Evolutionary conservation across 2,797 vertebrate genomes (phyloP), one percentile per base, ranked within the genome.

Genomic region (Argentina silus): DNA sequence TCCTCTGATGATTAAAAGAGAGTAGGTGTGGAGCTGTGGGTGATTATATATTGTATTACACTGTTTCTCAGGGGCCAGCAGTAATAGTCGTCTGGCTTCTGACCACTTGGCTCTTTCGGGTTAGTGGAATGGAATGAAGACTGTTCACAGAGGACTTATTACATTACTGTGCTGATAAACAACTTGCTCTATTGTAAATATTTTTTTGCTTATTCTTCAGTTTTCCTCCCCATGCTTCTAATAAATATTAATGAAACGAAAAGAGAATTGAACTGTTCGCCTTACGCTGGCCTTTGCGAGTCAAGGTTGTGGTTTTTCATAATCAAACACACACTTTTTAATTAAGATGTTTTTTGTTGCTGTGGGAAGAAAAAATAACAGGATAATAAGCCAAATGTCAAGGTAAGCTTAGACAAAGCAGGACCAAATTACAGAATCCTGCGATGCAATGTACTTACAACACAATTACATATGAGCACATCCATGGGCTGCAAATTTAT

Each of bases 161-260:
- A 85, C 71, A 73, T 80, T 78, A 77, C 72, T 66, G 69, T 19
- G 59, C 62, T 74, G 70, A 83, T 80, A 79, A 85, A 81, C 79
- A 83, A 69, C 68, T 10, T 81, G 68, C 74, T 75, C 68, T 83
- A 74, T 71, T 66, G 50, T 63, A 82, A 81, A 77, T 83, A 83
- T 70, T 11, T 55, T 83, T 85, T 63, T 84, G 79, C 78, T 83
- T 79, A 74, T 77, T 74, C 69, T 57, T 78, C 62, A 75, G 55
- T 74, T 82, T 86, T 79, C 15, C 75, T 64, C 50, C 69, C 69
- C 64, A 50, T 59, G 21, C 72, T 73, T 74, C 72, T 83, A 74
- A 84, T 89, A 73, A 83, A 87, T 89, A 85, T 89, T 87, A 75
- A 89, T 87, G 72, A 51, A 69, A 75, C 53, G 81, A 83, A 82